Evolutionary conservation across 2,797 vertebrate genomes (phyloP).

Genomic region (Ateles fusciceps): DNA sequence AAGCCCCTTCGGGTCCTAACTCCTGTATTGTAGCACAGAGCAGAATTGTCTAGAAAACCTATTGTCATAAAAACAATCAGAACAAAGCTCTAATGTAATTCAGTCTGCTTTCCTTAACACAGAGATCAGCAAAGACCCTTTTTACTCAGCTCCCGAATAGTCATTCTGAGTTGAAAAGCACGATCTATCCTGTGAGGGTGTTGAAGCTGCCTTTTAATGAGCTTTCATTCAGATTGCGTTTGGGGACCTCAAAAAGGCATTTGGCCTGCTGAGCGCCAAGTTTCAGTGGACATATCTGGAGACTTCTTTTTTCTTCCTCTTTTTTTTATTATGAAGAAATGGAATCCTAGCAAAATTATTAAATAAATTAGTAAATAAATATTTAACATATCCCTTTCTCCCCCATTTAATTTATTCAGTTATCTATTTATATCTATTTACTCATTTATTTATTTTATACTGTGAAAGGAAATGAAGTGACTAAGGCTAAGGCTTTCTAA

Average conservation of each 20-base stretch:
- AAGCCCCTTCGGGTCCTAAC: not conserved
- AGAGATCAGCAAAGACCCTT: slow-evolving; percentile 54
- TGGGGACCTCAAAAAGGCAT: not conserved
- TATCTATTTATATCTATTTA: not conserved
- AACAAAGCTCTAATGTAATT: slow-evolving; percentile 65
- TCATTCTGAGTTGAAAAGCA: slow-evolving; percentile 62
- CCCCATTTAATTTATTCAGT: not conserved
- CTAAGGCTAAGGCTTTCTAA: not conserved
- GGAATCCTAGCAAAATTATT: not conserved
- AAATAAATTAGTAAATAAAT: not conserved
- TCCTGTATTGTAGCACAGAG: slow-evolving; percentile 52
- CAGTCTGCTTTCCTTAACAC: not conserved
- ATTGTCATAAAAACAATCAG: slow-evolving; percentile 65
- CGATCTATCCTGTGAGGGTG: slow-evolving; percentile 44
- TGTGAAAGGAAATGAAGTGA: not conserved
- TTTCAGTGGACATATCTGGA: not conserved
- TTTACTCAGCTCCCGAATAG: not conserved
- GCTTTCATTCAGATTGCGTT: slow-evolving; percentile 50
- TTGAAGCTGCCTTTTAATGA: slow-evolving; percentile 55
- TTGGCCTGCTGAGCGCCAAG: not conserved
- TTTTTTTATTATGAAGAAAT: not conserved
- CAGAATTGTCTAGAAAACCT: slow-evolving; percentile 39
- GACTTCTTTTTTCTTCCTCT: not conserved
- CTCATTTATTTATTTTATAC: not conserved
- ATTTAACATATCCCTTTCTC: not conserved